Conservation (phyloP, 1,140 invertebrate genomes). For the Parasteatoda tepidariorum region DNA sequence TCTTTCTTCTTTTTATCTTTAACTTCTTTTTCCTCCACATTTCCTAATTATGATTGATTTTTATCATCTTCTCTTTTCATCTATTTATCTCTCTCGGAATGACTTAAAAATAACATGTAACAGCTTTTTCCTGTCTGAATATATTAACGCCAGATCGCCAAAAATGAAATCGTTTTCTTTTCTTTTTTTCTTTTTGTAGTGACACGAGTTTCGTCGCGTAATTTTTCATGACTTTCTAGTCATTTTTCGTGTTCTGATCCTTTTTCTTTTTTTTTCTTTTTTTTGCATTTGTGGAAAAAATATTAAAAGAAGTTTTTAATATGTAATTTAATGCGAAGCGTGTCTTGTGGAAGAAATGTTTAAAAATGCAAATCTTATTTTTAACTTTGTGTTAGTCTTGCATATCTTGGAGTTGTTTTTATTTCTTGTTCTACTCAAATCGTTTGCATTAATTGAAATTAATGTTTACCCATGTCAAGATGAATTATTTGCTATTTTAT, state of each 20-base stretch:
- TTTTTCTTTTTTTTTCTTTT: neutral
- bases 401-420: neutral
- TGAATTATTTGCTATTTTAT: neutral
- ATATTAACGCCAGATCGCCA: neutral
- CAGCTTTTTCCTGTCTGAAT: slow-evolving; percentile 17
- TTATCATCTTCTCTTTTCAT: slow-evolving; percentile 18
- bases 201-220: slow-evolving; percentile 1
- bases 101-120: slow-evolving; percentile 39
- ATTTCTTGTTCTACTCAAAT: neutral
- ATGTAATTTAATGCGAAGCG: neutral
- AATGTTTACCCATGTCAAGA: neutral
- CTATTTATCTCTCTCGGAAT: slow-evolving; percentile 10
- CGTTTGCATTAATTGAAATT: neutral
- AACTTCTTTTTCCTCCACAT: neutral
- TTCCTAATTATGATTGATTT: slow-evolving; percentile 43
- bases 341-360: neutral
- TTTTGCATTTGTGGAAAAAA: neutral
- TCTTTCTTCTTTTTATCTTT: too few species aligned
- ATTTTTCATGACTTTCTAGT: slow-evolving; percentile 15
- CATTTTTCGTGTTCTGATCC: neutral
- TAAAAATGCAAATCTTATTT: neutral
- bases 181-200: slow-evolving; percentile 3
- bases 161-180: neutral
- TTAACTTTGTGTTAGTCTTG: neutral
- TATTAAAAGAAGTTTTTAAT: neutral